Evolutionary conservation across 2,888 invertebrate species (phyloP).

Genomic region (Pandemis corylana): DNA sequence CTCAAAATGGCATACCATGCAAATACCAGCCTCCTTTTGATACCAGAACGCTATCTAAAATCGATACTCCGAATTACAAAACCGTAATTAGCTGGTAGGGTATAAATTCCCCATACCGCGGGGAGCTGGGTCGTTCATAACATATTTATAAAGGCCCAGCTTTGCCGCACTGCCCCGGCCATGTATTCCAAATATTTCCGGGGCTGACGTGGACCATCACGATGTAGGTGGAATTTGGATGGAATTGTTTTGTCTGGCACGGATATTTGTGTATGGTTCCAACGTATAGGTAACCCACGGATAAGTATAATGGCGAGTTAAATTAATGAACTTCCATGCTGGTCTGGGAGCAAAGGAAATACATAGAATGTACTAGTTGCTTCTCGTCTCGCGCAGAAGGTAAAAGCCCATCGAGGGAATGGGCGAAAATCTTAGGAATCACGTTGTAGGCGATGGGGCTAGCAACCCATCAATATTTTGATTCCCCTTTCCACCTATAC

Average conservation of each 20-base stretch:
- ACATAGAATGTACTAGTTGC: no score
- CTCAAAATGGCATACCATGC: no score
- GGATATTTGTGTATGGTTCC: not conserved
- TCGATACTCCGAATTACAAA: slow-evolving; percentile 14
- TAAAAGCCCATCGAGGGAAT: no score
- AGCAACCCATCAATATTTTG: no score
- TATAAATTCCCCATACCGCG: slow-evolving; percentile 16
- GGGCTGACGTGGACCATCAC: slow-evolving; percentile 11
- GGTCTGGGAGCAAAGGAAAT: no score
- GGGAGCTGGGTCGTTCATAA: slow-evolving; percentile 42
- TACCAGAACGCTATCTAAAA: not conserved
- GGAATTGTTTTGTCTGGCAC: slow-evolving; percentile 1
- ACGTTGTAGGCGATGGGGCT: no score
- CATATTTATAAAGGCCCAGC: slow-evolving; percentile 45
- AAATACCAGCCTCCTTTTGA: not conserved
- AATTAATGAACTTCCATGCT: no score
- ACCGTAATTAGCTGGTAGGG: slow-evolving; percentile 18
- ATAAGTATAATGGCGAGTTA: no score
- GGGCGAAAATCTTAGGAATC: no score
- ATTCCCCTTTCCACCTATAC: no score
- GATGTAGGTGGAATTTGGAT: slow-evolving; percentile 15
- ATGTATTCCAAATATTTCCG: slow-evolving; percentile 43
- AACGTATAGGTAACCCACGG: not conserved
- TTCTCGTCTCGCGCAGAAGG: no score
- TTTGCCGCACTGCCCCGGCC: slow-evolving; percentile 11